Evolutionary conservation across 1,140 invertebrate species (phyloP), one percentile per base, ranked within the genome.

Genomic region (Drosophila tani): DNA sequence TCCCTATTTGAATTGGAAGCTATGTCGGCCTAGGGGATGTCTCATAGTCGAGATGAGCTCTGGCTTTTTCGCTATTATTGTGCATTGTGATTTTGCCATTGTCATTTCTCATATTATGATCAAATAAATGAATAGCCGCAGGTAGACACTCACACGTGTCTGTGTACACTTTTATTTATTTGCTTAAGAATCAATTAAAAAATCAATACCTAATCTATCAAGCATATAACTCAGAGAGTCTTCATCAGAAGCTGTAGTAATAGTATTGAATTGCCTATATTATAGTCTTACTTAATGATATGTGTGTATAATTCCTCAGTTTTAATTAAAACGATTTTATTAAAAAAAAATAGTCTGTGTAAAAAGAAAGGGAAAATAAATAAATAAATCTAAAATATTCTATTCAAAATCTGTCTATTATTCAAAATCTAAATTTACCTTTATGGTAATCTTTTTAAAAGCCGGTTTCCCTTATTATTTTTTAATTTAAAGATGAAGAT

Each of bases 31-130:
- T 69, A 70, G 32, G 32, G 59, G 53, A 73, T 41, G 63, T 60
- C 29, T 29, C 41, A 40, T 14, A 50, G 55, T 59, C 67, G 67
- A 35, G 45, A 19, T 21, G 8, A 8, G 29, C 29, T 32, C 29
- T 32, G 2, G 29, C 29, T 38, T 66, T 68, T 0, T 38, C 24
- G 7, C 38, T 55, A 21, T 15, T 38, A 50, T 73, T 59, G 68
- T 74, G 67, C 53, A 74, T 74, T 73, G 70, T 74, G 55, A 45
- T 24, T 73, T 59, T 68, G 53, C 73, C 66, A 80, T 74, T 77
- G 79, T 76, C 67, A 84, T 83, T 76, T 60, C 65, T 71, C 58
- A 66, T 49, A 50, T 45, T 35, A 64, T 41, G 56, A 63, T 62
- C 21, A 53, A 71, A 56, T 46, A 46, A 57, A 63, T 60, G 62